Base-by-base conservation (phyloP, 2,888 invertebrate species). In the Conomelus anceps region DNA sequence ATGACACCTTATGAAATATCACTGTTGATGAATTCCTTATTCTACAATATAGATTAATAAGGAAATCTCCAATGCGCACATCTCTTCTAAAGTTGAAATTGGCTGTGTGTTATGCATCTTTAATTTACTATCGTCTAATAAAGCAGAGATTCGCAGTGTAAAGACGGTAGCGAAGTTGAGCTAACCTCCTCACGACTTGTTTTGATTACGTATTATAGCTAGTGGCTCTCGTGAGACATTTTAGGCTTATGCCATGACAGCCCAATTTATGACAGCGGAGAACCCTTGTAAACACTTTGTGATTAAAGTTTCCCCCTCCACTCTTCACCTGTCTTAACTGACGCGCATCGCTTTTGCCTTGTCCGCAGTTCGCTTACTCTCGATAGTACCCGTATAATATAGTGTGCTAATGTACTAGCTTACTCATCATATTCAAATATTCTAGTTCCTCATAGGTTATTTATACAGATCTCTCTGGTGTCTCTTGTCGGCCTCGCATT, bases 201-300 rank as follows among this genome's bases (percentile, higher is more conserved):
- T 85, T 85, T 85, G 85, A 85, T 85, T 85, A 85, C 85, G 85
- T 24, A 85, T 85, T 85, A 85, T n/a, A 24, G 85, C 23, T 23
- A 7, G 85, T 85, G 85, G 85, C 23, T 23, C 85, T 23, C 85
- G n/a, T 23, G 85, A 85, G 85, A 24, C 85, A 24, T 85, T 85
- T 85, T 22, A 85, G 24, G 85, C 85, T 85, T 85, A 85, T 23
- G 20, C 24, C 85, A 22, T 85, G 85, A 24, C 85, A 85, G 85
- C 22, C 85, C 85, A 85, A 85, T 85, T 85, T 85, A 85, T 85
- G 85, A 85, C 85, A 85, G 20, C 85, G 3, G 1, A 22, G 85
- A 85, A 85, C 85, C 85, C 24, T 13, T 85, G 23, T 85, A 85
- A 85, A 85, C 85, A 85, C 85, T 85, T 85, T 85, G 24, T 22